Evolutionary conservation across 2,888 invertebrate species (phyloP), one percentile per base, ranked within the genome.

Genomic region (Adela reaumurella): DNA sequence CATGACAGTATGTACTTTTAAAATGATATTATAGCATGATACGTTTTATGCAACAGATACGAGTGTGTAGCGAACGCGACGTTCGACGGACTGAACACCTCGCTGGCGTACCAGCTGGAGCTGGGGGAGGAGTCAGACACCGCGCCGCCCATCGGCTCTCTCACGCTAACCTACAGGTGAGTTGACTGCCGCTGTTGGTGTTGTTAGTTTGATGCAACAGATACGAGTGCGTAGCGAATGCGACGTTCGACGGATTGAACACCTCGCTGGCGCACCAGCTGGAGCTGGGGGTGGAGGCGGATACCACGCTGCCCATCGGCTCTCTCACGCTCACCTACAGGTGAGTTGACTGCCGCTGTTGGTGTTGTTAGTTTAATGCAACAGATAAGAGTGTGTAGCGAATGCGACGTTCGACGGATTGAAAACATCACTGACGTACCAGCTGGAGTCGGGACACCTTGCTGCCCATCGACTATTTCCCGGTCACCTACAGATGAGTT

Each of bases 61-160:
- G 96, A 97, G 72, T 97, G 97, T 68, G 83, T 94, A 44, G 87
- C 92, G 0, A 91, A 92, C 65, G 89, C 90, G 46, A 94, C 94
- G 1, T 94, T 96, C 64, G 86, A 92, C 61, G 93, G 94, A 8
- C 77, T 80, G 52, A 83, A 84, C 59, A 82, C 84, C 5, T 81
- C 84, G 19, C 80, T 89, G 44, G 67, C 74, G 46, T 91, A 89
- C 67, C 61, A 66, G 50, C 81, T 87, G 58, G 71, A 68, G 54
- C 74, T 70, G 53, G 62, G 20, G 50, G 55, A 17, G 8, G 35
- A 35, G 11, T 8, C 11, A 8, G 6, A 3, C 35, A 14, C 47
- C 18, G 28, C 17, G 11, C 43, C 50, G 16, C 59, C 54, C 57
- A 64, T 67, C 35, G 58, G 59, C 44, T 53, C 63, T 24, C 70